Evolutionary conservation across 2,113 vertebrate genomes (phyloP).

Genomic region (Pongo abelii): DNA sequence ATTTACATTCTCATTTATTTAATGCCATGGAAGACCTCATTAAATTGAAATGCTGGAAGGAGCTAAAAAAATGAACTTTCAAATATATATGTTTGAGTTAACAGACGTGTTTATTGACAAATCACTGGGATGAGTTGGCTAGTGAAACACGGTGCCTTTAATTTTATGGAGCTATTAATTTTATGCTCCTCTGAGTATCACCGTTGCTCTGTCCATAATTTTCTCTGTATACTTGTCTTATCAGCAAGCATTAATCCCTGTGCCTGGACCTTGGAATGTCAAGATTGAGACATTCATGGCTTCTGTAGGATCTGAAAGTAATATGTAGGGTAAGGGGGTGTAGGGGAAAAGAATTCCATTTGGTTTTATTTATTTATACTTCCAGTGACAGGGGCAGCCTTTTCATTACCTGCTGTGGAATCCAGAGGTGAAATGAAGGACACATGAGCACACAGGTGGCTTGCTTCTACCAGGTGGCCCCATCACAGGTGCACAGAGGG

Average conservation of each 20-base stretch:
- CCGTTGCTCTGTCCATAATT: not conserved
- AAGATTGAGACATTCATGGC: not conserved
- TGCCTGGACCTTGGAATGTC: not conserved
- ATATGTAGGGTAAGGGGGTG: too few species aligned
- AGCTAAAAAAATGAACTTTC: slow-evolving; percentile 8
- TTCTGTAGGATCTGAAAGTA: not conserved
- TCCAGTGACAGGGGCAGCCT: not conserved
- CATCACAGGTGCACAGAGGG: too few species aligned
- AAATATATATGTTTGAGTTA: not conserved
- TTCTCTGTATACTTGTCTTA: not conserved
- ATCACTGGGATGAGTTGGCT: not conserved
- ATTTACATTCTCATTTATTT: slow-evolving; percentile 34
- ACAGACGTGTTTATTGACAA: not conserved
- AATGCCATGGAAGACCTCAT: not conserved
- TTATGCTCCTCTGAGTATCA: not conserved
- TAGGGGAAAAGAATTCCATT: not conserved
- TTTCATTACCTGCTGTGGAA: not conserved
- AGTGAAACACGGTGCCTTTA: not conserved
- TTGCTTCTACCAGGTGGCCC: not conserved
- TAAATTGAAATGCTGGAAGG: slow-evolving; percentile 30
- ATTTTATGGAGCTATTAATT: not conserved
- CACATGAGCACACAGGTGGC: not conserved
- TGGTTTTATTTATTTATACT: not conserved
- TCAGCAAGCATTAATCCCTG: not conserved
- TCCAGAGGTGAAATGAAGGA: not conserved